phyloP scores from a whole-genome alignment of 2,888 invertebrate genomes.

The Hirtodrosophila confusa region DNA sequence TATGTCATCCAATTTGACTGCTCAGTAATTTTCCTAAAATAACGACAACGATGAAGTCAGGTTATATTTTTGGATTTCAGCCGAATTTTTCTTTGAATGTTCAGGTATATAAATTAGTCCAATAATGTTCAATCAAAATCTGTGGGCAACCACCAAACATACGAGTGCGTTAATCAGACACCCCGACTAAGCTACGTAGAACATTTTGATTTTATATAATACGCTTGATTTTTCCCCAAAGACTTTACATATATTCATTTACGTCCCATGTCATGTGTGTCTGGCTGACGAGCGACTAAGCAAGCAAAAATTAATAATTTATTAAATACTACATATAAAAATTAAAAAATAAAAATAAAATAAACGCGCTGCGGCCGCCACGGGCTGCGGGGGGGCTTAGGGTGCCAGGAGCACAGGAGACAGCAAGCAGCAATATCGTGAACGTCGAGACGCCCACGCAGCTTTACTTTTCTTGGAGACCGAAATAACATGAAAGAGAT shows the following conservation, averaged over 20 bases:
- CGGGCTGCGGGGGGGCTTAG: conserved; percentile 13
- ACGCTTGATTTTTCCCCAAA: conserved; percentile 31
- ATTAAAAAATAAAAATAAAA: conserved; percentile 24
- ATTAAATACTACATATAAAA: conserved; percentile 68
- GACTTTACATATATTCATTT: conserved; percentile 52
- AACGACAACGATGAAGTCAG: conserved; percentile 46
- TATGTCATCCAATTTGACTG: conserved; percentile 34
- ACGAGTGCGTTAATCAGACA: conserved; percentile 27
- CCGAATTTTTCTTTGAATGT: conserved; percentile 31
- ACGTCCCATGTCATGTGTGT: conserved; percentile 68
- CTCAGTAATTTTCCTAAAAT: conserved; percentile 35
- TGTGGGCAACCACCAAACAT: conserved; percentile 20
- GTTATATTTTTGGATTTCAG: conserved; percentile 51
- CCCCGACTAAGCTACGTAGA: conserved; percentile 51
- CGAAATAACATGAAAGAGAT: conserved; percentile 43
- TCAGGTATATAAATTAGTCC: conserved; percentile 53
- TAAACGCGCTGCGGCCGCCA: conserved; percentile 24
- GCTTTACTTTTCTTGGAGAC: conserved; percentile 27
- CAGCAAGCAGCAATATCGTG: conserved; percentile 4
- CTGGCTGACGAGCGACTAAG: conserved; percentile 43
- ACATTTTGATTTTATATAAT: conserved; percentile 58
- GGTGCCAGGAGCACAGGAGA: conserved; percentile 34
- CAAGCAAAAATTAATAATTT: conserved; percentile 75
- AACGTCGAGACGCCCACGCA: conserved; percentile 57
- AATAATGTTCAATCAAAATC: conserved; percentile 60